Base-by-base conservation (phyloP, 2,797 vertebrate genomes). In the Vespertilio murinus region DNA sequence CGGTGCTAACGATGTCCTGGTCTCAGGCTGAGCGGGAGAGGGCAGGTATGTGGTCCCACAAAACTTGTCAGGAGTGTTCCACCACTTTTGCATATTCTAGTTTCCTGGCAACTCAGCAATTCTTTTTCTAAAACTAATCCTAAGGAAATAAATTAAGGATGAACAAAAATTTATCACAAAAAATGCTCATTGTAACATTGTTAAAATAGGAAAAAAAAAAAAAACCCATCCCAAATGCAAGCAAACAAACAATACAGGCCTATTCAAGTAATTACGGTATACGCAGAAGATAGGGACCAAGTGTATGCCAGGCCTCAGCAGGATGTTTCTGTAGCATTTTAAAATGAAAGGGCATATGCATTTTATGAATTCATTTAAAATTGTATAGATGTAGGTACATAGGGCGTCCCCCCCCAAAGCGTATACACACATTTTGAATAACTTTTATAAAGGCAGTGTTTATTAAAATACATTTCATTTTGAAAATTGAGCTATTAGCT, bases 91-190 rank as follows among this genome's bases (percentile, higher is more conserved):
- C 30, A 49, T 35, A 35, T 35, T 82, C n/a, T 79, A 71, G 3
- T 54, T 91, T 77, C 33, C 56, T 3, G 40, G 23, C 12, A 94
- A 38, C 13, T 79, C 47, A 65, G 69, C 30, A 45, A 54, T 64
- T 81, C 10, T 69, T 81, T 85, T 80, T 16, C 73, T 77, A 52
- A 95, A 92, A 71, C 23, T 40, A 38, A 70, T 61, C 25, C 54
- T 64, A 54, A 88, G 38, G 35, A 84, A 95, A 56, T 71, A 65
- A 94, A 73, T 78, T 30, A 91, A 88, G 30, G 28, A 82, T 84
- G 79, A 86, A 88, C 38, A 90, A 88, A 77, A 38, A 81, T 42
- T 77, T 80, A 65, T 75, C 22, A 82, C 18, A 54, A 67, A 81
- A 93, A 90, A 61, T 61, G 2, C 80, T 91, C 69, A 90, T 59